These are phyloP conservation scores for Haliclona indistincta DNA, from an alignment of 37 sponge, comb jelly and placozoan species.

Conservation along the genomic window DNA sequence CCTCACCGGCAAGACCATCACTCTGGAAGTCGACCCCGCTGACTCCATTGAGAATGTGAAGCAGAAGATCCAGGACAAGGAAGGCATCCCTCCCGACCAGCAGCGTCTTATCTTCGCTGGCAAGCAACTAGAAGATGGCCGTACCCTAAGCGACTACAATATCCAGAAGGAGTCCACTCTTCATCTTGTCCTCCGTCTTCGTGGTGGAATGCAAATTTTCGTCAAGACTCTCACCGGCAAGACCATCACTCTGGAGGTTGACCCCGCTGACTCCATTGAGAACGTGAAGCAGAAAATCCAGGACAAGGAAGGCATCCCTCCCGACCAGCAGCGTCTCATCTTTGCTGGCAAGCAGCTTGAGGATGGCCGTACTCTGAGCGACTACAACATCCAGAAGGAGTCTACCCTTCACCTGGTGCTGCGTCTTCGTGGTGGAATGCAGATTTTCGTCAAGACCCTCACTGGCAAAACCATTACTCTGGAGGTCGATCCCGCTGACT, in stretches of 20 bases:
- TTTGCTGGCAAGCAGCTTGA: slow-evolving; percentile 87
- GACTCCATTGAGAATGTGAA: slow-evolving; percentile 85
- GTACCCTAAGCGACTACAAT: slow-evolving; percentile 81
- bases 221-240: slow-evolving; percentile 40
- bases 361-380: slow-evolving; percentile 76
- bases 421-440: slow-evolving; percentile 62
- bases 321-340: slow-evolving; percentile 91
- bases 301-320: slow-evolving; percentile 97
- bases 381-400: slow-evolving; percentile 93
- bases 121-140: slow-evolving; percentile 83
- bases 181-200: slow-evolving; percentile 88
- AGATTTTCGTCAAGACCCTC: slow-evolving; percentile 11
- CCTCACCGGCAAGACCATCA: slow-evolving; percentile 87
- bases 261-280: slow-evolving; percentile 90
- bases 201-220: slow-evolving; percentile 11
- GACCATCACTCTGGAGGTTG: slow-evolving; percentile 97
- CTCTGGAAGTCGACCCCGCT: slow-evolving; percentile 91
- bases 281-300: slow-evolving; percentile 97
- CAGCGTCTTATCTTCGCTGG: slow-evolving; percentile 88
- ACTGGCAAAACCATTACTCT: slow-evolving; percentile 94
- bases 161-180: slow-evolving; percentile 92
- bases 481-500: slow-evolving; percentile 91
- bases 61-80: slow-evolving; percentile 71
- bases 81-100: slow-evolving; percentile 78
- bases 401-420: slow-evolving; percentile 90